Evolutionary conservation across 2,888 invertebrate species (phyloP).

Genomic region (Drosophila dives): DNA sequence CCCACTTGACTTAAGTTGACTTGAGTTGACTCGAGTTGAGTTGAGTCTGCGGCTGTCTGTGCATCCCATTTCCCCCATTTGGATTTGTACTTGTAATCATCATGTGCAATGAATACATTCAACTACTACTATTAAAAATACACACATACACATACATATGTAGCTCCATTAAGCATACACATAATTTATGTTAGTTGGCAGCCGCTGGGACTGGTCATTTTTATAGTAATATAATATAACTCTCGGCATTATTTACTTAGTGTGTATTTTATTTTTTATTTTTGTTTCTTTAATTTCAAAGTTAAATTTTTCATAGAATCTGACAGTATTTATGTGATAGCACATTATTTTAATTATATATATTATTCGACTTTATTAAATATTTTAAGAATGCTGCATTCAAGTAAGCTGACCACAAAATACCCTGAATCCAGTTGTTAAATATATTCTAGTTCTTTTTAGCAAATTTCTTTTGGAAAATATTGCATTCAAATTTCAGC

Average conservation of each 20-base stretch:
- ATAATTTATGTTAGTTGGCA: background rate
- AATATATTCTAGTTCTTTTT: too few relatives aligned
- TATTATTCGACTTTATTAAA: too few relatives aligned
- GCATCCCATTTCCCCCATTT: background rate
- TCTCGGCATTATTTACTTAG: background rate
- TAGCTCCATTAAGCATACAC: background rate
- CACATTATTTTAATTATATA: background rate
- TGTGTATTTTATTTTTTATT: background rate
- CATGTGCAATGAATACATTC: background rate
- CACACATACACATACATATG: background rate
- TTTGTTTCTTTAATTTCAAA: too few relatives aligned
- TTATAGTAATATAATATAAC: background rate
- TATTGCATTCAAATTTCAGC: too few relatives aligned
- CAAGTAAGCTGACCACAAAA: too few relatives aligned
- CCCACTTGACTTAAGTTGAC: constrained; percentile 1
- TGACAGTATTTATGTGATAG: background rate
- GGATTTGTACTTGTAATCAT: background rate
- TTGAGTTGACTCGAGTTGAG: background rate
- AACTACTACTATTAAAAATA: background rate
- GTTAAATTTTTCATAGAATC: background rate
- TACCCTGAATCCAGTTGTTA: too few relatives aligned
- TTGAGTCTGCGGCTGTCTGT: background rate
- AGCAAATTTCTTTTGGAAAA: too few relatives aligned
- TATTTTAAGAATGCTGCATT: too few relatives aligned
- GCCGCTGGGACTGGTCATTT: background rate